Evolutionary conservation across 2,797 vertebrate species (phyloP).

Genomic region (Tapera naevia): DNA sequence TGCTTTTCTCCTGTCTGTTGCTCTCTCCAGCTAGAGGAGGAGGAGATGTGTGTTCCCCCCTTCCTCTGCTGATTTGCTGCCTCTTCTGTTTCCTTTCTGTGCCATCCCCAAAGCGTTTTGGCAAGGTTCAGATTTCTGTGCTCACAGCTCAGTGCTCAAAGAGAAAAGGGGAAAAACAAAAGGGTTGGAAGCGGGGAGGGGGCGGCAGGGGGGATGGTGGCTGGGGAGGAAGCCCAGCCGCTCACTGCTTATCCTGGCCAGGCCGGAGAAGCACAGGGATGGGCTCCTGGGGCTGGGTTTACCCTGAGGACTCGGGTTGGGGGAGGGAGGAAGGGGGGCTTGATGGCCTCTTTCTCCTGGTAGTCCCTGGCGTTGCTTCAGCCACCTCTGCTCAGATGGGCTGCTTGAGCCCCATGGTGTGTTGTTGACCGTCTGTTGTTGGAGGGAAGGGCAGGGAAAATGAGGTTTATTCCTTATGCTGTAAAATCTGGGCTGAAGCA

Average conservation of each 20-base stretch:
- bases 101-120: slow-evolving; percentile 74
- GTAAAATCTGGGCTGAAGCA: background rate
- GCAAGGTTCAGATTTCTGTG: slow-evolving; percentile 77
- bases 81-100: slow-evolving; percentile 69
- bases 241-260: background rate
- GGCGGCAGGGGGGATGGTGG: slow-evolving; percentile 46
- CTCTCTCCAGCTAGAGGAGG: slow-evolving; percentile 56
- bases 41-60: slow-evolving; percentile 15
- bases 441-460: background rate
- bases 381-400: background rate
- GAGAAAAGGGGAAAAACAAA: slow-evolving; percentile 75
- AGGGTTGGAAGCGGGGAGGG: slow-evolving; percentile 43
- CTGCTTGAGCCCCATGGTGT: fast-evolving
- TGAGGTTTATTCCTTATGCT: background rate
- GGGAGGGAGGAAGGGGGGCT: background rate
- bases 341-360: background rate
- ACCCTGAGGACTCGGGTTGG: background rate
- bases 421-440: background rate
- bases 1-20: slow-evolving; percentile 72
- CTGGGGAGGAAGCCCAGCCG: slow-evolving; percentile 11
- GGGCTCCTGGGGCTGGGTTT: background rate
- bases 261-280: background rate
- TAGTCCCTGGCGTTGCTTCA: background rate
- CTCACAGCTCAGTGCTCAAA: slow-evolving; percentile 78
- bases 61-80: slow-evolving; percentile 65